Percentiles rank a stretch among this genome's conserved stretches.
phyloP scores from a whole-genome alignment of 2,888 invertebrate genomes.

The Psylliodes chrysocephalus region DNA sequence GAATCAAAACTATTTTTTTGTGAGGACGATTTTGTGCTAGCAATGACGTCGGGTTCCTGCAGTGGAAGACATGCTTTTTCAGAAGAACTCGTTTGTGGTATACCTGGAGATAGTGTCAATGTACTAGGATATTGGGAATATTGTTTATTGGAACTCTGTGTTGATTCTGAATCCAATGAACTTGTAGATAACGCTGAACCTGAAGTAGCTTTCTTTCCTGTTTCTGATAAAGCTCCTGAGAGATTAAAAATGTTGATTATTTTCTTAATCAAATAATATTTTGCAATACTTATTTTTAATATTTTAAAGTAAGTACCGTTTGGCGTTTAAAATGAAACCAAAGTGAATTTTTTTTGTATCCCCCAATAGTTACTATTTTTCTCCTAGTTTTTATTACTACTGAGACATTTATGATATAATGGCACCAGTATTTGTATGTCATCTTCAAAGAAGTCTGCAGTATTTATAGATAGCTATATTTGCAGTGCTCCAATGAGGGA shows the following conservation, averaged over 20 bases:
- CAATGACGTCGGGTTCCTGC: slow-evolving; percentile 92
- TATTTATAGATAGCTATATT: too few species aligned
- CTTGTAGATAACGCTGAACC: slow-evolving; percentile 60
- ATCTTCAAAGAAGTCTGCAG: too few species aligned
- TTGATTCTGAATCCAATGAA: slow-evolving; percentile 61
- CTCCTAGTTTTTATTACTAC: too few species aligned
- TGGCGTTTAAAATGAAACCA: too few species aligned
- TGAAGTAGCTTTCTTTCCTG: slow-evolving; percentile 54
- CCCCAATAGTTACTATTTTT: too few species aligned
- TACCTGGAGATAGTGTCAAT: slow-evolving; percentile 54
- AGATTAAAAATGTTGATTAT: slow-evolving; percentile 11
- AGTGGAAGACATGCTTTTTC: slow-evolving; percentile 64
- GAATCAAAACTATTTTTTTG: slow-evolving; percentile 56
- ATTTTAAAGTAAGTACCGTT: too few species aligned
- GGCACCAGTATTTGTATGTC: too few species aligned
- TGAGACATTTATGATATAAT: too few species aligned
- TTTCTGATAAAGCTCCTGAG: slow-evolving; percentile 44
- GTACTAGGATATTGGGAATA: slow-evolving; percentile 61
- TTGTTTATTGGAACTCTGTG: slow-evolving; percentile 60
- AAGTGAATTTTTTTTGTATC: too few species aligned
- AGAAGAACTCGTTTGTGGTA: slow-evolving; percentile 9
- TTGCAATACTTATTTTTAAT: too few species aligned
- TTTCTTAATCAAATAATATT: neutral
- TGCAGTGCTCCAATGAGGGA: too few species aligned
- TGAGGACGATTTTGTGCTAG: slow-evolving; percentile 80